Conservation (phyloP, 2,797 vertebrate genomes). For the Neopelma chrysocephalum region DNA sequence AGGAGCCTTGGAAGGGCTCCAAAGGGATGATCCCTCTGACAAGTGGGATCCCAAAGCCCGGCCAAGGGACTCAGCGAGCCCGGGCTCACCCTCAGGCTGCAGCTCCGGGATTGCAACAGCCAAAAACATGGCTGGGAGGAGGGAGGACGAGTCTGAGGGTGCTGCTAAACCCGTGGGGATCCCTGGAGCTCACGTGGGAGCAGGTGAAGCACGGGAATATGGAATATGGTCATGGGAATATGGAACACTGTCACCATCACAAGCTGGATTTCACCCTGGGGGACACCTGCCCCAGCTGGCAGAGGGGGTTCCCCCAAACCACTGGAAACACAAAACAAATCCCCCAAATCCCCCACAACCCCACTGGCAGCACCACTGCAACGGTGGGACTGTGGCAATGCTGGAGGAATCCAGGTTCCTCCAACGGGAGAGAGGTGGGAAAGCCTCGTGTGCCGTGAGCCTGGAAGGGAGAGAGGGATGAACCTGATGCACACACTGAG, state of each 20-base stretch:
- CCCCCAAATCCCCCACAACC: background rate
- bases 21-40: background rate
- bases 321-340: background rate
- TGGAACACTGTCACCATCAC: accelerated
- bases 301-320: background rate
- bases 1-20: background rate
- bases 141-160: background rate
- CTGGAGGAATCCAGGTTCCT: background rate
- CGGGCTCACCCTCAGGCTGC: background rate
- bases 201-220: background rate
- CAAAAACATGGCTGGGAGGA: accelerated
- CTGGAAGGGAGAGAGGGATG: background rate
- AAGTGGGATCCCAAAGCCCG: background rate
- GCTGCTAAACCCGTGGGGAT: background rate
- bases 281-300: background rate
- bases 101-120: background rate
- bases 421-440: accelerated
- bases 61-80: background rate
- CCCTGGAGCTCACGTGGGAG: background rate
- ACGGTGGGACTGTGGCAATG: background rate
- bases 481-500: background rate
- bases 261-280: background rate
- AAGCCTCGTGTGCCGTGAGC: background rate
- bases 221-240: background rate
- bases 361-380: background rate